Conservation (phyloP, 2,888 invertebrate genomes). For the Acanthacorydalis orientalis region DNA sequence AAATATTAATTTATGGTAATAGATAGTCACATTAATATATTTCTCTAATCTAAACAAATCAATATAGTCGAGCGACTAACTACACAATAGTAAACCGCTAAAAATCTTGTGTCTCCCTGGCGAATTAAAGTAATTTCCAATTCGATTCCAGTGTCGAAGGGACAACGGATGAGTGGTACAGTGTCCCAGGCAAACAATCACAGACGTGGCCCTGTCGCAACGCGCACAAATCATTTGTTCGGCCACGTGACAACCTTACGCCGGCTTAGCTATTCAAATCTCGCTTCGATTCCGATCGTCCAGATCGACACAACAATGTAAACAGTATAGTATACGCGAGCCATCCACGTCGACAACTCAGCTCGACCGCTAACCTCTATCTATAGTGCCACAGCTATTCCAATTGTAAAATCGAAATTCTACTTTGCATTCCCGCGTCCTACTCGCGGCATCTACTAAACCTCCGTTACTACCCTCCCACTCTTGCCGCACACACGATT, state of each 20-base stretch:
- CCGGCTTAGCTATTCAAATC: slow-evolving; percentile 31
- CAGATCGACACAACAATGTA: slow-evolving; percentile 12
- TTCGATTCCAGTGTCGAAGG: slow-evolving; percentile 30
- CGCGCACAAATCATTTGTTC: slow-evolving; percentile 22
- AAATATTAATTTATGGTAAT: no score
- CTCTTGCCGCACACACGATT: no score
- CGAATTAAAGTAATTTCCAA: slow-evolving; percentile 33
- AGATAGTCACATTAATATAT: no score
- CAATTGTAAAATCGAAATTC: slow-evolving; percentile 29
- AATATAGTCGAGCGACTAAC: not conserved
- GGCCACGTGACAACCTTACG: slow-evolving; percentile 27
- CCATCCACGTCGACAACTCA: slow-evolving; percentile 10
- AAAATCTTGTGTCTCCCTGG: slow-evolving; percentile 29
- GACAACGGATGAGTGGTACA: slow-evolving; percentile 30
- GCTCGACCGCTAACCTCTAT: slow-evolving; percentile 22
- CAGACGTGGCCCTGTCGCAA: slow-evolving; percentile 19
- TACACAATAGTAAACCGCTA: slow-evolving; percentile 11
- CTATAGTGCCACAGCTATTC: slow-evolving; percentile 25
- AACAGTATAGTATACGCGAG: not conserved
- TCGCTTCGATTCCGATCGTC: slow-evolving; percentile 28
- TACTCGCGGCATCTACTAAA: no score
- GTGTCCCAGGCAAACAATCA: slow-evolving; percentile 21
- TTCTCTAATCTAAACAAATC: no score
- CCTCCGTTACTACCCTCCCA: no score
- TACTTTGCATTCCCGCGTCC: slow-evolving; percentile 24